These are phyloP conservation scores for Aleiodes alternator DNA, from an alignment of 2,888 invertebrate genomes.

Conservation along the genomic window DNA sequence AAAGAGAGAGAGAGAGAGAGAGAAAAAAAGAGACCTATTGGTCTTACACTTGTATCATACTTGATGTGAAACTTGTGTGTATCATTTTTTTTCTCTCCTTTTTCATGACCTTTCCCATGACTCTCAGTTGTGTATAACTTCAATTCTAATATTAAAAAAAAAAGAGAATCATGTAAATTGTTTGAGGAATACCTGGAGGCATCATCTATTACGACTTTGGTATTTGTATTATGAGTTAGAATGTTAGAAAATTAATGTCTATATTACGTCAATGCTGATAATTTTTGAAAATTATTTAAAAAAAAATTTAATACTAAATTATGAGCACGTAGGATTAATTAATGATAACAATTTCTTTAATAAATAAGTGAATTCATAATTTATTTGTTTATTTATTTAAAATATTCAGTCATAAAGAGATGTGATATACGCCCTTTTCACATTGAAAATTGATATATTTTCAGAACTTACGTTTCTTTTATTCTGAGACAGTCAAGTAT, in stretches of 20 bases:
- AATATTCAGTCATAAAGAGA: no score
- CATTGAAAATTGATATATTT: no score
- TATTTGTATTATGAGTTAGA: constrained; percentile 26
- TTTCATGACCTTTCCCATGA: constrained; percentile 72
- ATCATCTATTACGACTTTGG: constrained; percentile 31
- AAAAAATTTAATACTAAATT: no score
- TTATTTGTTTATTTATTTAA: no score
- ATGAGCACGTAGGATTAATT: no score
- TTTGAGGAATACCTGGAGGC: constrained; percentile 36
- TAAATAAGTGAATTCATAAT: no score
- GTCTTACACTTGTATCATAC: constrained; percentile 33
- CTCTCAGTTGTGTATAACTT: constrained; percentile 48
- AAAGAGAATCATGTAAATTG: constrained; percentile 52
- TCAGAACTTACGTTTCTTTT: no score
- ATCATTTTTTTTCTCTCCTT: constrained; percentile 50
- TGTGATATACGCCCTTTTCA: no score
- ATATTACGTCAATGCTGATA: constrained; percentile 18
- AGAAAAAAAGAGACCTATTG: constrained; percentile 33
- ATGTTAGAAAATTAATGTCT: constrained; percentile 42
- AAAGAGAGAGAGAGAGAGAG: background rate
- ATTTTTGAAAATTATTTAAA: no score
- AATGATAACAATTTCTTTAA: no score
- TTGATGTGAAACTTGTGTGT: constrained; percentile 43
- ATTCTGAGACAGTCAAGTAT: no score
- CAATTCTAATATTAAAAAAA: constrained; percentile 45